phyloP scores from a whole-genome alignment of 2,797 vertebrate species.

The Xyrichtys novacula region DNA sequence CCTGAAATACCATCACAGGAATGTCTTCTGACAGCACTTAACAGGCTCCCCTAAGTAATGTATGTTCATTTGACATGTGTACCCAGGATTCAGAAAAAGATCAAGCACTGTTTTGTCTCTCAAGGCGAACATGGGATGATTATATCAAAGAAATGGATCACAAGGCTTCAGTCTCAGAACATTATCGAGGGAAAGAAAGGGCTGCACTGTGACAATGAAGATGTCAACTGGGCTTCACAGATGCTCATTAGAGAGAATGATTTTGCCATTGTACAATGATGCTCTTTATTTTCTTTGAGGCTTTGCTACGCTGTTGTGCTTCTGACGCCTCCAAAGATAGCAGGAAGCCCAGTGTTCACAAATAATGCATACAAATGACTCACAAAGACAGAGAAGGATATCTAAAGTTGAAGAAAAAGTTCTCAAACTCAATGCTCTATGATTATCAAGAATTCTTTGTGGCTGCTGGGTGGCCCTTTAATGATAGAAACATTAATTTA shows the following conservation, averaged over 20 bases:
- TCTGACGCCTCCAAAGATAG: conserved; percentile 5
- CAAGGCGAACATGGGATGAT: conserved; percentile 29
- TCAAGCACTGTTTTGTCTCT: conserved; percentile 57
- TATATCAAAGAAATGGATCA: conserved; percentile 61
- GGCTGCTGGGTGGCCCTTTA: conserved; percentile 26
- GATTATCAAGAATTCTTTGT: conserved; percentile 13
- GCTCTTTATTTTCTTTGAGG: conserved; percentile 40
- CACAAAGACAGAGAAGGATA: not conserved
- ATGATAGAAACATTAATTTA: conserved; percentile 16
- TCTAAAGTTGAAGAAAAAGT: conserved; percentile 3
- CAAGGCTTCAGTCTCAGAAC: conserved; percentile 39
- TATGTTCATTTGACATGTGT: conserved; percentile 48
- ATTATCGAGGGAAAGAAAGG: conserved; percentile 48
- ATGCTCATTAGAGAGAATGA: conserved; percentile 65
- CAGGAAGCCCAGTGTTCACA: conserved; percentile 13
- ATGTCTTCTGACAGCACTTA: conserved; percentile 42
- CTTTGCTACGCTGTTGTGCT: conserved; percentile 11
- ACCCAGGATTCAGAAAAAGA: conserved; percentile 36
- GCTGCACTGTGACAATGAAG: conserved; percentile 39
- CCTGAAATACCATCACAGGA: conserved; percentile 26
- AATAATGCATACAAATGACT: conserved; percentile 27
- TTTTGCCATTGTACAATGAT: conserved; percentile 42
- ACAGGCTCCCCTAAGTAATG: conserved; percentile 31
- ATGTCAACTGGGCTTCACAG: conserved; percentile 49
- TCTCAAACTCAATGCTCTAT: conserved; percentile 2